Conservation (phyloP, 1,140 invertebrate genomes). For the Teleogryllus occipitalis region DNA sequence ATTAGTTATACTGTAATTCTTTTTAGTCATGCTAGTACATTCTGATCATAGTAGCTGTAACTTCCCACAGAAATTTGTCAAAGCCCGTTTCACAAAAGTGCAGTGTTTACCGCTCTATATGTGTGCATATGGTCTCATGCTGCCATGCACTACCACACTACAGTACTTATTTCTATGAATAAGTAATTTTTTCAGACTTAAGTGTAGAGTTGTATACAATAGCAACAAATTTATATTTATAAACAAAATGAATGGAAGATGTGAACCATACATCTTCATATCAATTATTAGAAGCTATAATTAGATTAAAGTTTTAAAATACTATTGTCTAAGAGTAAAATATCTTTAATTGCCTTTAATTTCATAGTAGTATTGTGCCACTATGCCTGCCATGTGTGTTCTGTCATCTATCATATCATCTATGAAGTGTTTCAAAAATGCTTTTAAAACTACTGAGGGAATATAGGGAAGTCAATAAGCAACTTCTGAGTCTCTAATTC, state of each 20-base stretch:
- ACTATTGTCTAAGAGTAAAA: no score
- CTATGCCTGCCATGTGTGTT: no score
- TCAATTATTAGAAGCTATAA: no score
- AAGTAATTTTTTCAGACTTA: conserved; percentile 7
- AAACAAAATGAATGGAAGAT: background rate
- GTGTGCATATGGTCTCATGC: background rate
- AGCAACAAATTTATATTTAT: conserved; percentile 17
- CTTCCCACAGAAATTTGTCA: background rate
- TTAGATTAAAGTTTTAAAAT: no score
- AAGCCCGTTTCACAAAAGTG: background rate
- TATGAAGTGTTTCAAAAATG: no score
- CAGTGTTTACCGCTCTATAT: background rate
- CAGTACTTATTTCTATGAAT: conserved; percentile 13
- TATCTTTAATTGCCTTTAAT: no score
- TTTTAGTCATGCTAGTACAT: background rate
- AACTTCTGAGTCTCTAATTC: no score
- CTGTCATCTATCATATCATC: no score
- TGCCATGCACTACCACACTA: conserved; percentile 6
- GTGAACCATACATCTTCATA: no score
- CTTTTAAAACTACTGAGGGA: no score
- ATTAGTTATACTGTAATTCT: background rate
- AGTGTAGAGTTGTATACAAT: conserved; percentile 13
- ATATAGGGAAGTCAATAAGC: no score
- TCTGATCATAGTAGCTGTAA: background rate
- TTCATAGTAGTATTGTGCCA: no score